Conservation (phyloP, 2,888 invertebrate genomes). For the Malthinus seriepunctatus region DNA sequence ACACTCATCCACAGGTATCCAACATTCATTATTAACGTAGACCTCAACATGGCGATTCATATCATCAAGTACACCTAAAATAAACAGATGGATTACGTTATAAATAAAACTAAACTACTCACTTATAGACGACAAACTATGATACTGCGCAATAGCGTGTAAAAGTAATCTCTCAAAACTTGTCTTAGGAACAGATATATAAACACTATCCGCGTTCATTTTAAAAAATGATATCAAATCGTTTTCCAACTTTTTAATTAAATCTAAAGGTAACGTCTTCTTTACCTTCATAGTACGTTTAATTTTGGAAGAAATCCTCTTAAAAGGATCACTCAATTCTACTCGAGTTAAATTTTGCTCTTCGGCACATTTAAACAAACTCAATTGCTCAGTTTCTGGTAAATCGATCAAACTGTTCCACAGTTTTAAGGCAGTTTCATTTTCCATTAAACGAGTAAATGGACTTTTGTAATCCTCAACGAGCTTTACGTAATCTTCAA, state of each 20-base stretch:
- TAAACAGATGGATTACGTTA: not conserved
- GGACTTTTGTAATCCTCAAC: conserved; percentile 44
- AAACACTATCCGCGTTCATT: conserved; percentile 37
- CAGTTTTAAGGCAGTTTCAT: conserved; percentile 40
- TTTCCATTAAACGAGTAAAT: conserved; percentile 41
- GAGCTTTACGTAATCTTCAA: conserved; percentile 33
- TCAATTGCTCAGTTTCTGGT: conserved; percentile 44
- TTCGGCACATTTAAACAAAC: conserved; percentile 31
- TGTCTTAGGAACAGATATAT: conserved; percentile 38
- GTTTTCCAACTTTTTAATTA: conserved; percentile 35
- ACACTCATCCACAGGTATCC: no score
- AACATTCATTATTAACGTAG: no score
- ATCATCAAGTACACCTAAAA: conserved; percentile 13
- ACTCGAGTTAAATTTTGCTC: no score
- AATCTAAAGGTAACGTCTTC: conserved; percentile 42
- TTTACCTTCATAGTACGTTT: conserved; percentile 44
- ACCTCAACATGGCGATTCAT: not conserved
- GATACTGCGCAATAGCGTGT: conserved; percentile 49
- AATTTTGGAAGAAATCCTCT: conserved; percentile 43
- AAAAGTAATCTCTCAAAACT: conserved; percentile 47
- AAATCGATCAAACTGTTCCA: conserved; percentile 47
- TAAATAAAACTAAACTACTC: conserved; percentile 18
- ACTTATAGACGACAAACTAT: conserved; percentile 45
- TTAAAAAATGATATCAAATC: conserved; percentile 43
- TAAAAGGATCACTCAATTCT: conserved; percentile 23